Evolutionary conservation across 2,888 invertebrate species (phyloP).

Genomic region (Dryococelus australis): DNA sequence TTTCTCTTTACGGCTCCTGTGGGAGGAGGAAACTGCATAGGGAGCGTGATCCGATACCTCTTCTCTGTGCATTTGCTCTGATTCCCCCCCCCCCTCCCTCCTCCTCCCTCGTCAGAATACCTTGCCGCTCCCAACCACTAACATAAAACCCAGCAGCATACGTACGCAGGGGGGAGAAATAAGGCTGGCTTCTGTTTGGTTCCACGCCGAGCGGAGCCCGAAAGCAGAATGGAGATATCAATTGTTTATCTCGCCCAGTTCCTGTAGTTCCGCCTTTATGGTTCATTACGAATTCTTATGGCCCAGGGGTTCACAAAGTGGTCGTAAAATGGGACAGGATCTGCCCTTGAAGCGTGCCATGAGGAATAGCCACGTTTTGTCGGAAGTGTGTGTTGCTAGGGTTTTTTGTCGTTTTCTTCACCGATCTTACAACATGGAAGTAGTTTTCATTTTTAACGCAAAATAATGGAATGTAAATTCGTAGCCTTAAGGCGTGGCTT

Average conservation of each 20-base stretch:
- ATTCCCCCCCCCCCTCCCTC: no score
- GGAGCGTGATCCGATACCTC: background rate
- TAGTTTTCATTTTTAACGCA: no score
- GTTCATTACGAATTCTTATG: background rate
- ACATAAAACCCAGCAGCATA: background rate
- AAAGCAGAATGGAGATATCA: background rate
- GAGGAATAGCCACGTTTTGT: no score
- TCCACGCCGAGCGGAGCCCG: background rate
- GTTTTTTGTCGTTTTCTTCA: no score
- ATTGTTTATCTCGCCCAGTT: background rate
- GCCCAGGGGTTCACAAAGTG: background rate
- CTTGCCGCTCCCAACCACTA: no score
- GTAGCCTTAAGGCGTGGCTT: no score
- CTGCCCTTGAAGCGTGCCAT: no score
- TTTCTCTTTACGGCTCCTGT: background rate
- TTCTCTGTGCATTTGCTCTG: background rate
- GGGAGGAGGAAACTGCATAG: background rate
- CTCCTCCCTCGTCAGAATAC: no score
- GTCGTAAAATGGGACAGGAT: background rate
- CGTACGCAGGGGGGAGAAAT: background rate
- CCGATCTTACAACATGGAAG: no score
- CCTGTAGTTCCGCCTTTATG: background rate
- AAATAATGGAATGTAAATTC: no score
- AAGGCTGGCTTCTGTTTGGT: background rate
- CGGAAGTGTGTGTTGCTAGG: no score